A percentile compares a stretch with the other conserved stretches of the same genome.
These are phyloP conservation scores for Procambarus clarkii DNA, from an alignment of 1,140 invertebrate genomes.

Conservation along the genomic window DNA sequence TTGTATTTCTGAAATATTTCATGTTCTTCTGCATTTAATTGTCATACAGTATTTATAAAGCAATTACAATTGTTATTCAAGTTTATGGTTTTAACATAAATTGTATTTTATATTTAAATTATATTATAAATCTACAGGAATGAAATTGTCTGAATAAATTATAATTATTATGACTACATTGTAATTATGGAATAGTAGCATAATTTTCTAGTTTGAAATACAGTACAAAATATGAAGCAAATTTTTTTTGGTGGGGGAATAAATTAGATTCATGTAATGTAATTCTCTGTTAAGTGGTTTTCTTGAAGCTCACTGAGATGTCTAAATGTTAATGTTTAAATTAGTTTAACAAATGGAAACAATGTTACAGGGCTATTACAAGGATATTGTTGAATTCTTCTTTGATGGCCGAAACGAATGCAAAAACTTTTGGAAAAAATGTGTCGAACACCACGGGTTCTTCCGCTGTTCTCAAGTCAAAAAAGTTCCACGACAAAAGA, in stretches of 20 bases:
- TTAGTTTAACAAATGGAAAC: slow-evolving; percentile 34
- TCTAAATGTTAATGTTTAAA: not conserved
- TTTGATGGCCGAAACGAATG: slow-evolving; percentile 98
- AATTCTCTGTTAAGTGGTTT: not conserved
- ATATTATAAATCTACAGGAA: no score
- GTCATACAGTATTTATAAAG: no score
- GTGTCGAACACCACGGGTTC: slow-evolving; percentile 99
- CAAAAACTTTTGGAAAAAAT: slow-evolving; percentile 99
- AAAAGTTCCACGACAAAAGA: slow-evolving; percentile 88
- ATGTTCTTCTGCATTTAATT: no score
- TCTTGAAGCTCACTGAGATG: slow-evolving; percentile 14
- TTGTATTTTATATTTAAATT: no score
- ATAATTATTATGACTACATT: no score
- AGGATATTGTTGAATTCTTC: slow-evolving; percentile 98
- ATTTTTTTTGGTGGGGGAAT: not conserved
- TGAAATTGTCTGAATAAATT: no score
- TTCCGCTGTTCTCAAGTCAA: slow-evolving; percentile 94
- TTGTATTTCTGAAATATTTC: no score
- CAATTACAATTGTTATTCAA: no score
- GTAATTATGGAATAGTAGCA: no score
- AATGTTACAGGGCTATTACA: slow-evolving; percentile 89
- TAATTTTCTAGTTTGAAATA: not conserved
- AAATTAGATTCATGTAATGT: not conserved
- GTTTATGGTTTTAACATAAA: no score
- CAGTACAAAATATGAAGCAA: no score